These are phyloP conservation scores for Nezara viridula DNA, from an alignment of 2,888 invertebrate genomes.

Conservation along the genomic window DNA sequence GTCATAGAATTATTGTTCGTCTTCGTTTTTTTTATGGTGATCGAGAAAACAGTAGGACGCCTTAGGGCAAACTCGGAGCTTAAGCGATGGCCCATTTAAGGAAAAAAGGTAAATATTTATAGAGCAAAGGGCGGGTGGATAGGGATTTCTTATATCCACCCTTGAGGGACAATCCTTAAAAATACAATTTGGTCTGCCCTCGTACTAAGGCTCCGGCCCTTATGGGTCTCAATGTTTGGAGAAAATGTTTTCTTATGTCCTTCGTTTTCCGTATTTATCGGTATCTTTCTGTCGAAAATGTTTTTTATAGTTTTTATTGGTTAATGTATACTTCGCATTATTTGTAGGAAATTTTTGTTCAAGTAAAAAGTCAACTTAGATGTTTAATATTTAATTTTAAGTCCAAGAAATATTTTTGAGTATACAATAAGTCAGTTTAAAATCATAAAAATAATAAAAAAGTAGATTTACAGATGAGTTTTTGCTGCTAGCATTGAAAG, in stretches of 20 bases:
- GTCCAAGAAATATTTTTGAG: too few relatives aligned
- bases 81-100: slow-evolving; percentile 34
- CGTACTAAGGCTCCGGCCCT: background rate
- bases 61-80: background rate
- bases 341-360: too few relatives aligned
- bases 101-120: slow-evolving; percentile 38
- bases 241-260: background rate
- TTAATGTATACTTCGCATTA: too few relatives aligned
- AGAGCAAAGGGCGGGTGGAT: background rate
- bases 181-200: background rate
- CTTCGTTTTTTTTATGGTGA: background rate
- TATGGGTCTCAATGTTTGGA: background rate
- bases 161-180: slow-evolving; percentile 43
- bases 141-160: slow-evolving; percentile 43
- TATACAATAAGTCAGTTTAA: too few relatives aligned
- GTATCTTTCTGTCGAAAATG: background rate
- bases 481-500: too few relatives aligned
- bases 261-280: background rate
- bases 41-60: background rate
- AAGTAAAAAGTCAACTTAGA: too few relatives aligned
- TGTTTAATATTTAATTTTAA: too few relatives aligned
- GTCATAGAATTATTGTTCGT: background rate
- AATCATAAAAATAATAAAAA: too few relatives aligned
- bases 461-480: too few relatives aligned
- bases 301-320: too few relatives aligned